These are phyloP conservation scores for Cyprinodon diabolis DNA, from an alignment of 2,797 vertebrate species.

Conservation along the genomic window DNA sequence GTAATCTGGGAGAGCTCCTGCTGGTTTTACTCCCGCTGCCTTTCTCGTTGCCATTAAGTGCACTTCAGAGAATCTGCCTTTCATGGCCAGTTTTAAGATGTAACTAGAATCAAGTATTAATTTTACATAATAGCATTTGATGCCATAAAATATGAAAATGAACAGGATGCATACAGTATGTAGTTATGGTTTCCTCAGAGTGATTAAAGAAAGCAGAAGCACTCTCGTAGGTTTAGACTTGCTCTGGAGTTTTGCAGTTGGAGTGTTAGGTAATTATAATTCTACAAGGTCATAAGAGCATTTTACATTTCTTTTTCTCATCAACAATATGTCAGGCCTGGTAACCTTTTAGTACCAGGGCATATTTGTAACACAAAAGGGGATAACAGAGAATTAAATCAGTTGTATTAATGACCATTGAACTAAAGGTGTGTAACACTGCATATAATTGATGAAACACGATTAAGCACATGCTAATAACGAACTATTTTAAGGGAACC, in stretches of 20 bases:
- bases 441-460: neutral
- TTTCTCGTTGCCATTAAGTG: neutral
- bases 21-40: neutral
- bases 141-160: neutral
- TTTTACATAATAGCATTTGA: neutral
- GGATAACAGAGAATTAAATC: neutral
- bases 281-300: neutral
- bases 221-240: neutral
- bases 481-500: neutral
- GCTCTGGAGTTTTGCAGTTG: neutral
- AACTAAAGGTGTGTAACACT: neutral
- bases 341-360: neutral
- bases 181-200: neutral
- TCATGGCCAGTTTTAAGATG: neutral
- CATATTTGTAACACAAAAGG: neutral
- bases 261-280: neutral
- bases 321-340: neutral
- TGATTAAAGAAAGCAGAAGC: neutral
- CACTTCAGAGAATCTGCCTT: neutral
- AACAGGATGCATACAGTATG: neutral
- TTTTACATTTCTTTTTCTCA: neutral
- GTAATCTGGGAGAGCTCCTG: neutral
- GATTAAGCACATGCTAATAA: neutral
- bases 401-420: neutral
- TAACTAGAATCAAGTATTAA: neutral